Conservation (phyloP, 35 echinoderm and acorn worm genomes). For the Eucidaris tribuloides region DNA sequence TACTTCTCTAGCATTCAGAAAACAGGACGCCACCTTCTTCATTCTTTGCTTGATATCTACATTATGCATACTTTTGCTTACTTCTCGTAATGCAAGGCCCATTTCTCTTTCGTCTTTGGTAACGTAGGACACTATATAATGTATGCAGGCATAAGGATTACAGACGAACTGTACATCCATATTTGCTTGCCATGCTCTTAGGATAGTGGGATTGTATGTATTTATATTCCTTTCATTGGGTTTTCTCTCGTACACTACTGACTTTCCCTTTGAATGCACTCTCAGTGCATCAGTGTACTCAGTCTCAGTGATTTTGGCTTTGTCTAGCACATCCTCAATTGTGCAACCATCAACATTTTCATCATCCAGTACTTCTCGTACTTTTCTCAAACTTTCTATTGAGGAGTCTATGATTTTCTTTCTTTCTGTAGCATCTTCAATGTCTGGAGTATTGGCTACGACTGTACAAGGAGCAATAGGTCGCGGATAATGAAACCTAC, state of each 20-base stretch:
- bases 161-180: constrained; percentile 60
- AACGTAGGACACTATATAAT: constrained; percentile 51
- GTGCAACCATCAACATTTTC: neutral
- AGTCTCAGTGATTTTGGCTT: neutral
- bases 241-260: constrained; percentile 28
- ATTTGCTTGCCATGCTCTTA: constrained; percentile 60
- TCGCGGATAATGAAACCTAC: constrained; percentile 34
- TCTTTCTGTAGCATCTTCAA: neutral
- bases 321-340: constrained; percentile 4
- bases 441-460: neutral
- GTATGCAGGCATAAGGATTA: constrained; percentile 49
- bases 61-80: neutral
- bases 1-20: constrained; percentile 47
- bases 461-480: neutral
- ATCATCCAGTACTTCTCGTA: neutral
- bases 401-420: neutral
- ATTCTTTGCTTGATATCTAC: constrained; percentile 28
- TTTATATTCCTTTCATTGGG: constrained; percentile 42
- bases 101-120: constrained; percentile 64
- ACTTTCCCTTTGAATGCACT: neutral
- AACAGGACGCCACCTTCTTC: constrained; percentile 25
- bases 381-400: neutral
- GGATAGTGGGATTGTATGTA: constrained; percentile 32
- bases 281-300: neutral
- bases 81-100: neutral